Base-by-base conservation (phyloP, 2,797 vertebrate genomes). In the Poecile montanus region DNA sequence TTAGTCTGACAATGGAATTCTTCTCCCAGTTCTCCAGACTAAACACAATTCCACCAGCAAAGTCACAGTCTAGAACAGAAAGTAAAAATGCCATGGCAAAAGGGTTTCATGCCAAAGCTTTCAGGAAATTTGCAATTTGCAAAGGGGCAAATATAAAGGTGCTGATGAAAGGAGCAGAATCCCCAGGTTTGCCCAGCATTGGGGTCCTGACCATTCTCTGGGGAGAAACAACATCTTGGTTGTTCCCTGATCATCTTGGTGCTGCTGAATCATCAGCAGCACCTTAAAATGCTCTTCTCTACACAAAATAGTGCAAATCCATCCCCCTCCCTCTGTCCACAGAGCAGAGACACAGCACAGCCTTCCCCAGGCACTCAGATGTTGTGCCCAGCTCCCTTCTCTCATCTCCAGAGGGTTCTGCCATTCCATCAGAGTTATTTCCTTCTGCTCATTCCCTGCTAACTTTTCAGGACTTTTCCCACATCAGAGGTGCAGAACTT, bases 331-430 rank as follows among this genome's bases (percentile, higher is more conserved):
- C 61, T 47, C 34, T 63, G 68, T 60, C 40, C 62, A 2, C 0
- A 1, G 75, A 45, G 42, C 82, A 82, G 36, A 51, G 72, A 19
- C 51, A 30, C 21, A 8, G 71, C 13, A 0, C 74, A 61, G 66
- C 62, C 78, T 45, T 26, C 29, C 82, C 71, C 0, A 0, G n/a
- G 22, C 50, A 61, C 27, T 2, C 13, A 3, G 32, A 7, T 7
- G 47, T 38, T 50, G 53, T 40, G 61, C 30, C 53, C 73, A 34
- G 32, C 32, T 63, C 50, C 74, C 16, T 57, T 4, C 62, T 53
- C 62, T 42, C 30, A 1, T 23, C 56, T 65, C 63, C 67, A 42
- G 36, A 40, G 13, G 25, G 17, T 68, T 50, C 67, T 75, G 27
- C 54, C 38, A 7, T 29, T 50, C 77, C 78, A 16, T 8, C 29